Evolutionary conservation across 1,140 invertebrate genomes (phyloP).

Genomic region (Propsilocerus akamusi): DNA sequence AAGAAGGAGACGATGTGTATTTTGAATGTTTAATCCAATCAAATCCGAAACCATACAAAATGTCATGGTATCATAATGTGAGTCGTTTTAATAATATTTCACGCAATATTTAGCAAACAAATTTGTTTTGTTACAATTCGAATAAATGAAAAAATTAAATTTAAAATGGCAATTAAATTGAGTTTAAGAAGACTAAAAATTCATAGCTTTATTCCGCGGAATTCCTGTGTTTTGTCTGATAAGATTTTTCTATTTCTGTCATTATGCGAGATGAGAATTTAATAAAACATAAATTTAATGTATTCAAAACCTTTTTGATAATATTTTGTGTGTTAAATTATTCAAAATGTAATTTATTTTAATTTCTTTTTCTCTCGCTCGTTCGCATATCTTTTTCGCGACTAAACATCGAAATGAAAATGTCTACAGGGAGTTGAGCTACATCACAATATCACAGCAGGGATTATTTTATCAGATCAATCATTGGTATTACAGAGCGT

Average conservation of each 20-base stretch:
- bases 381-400: too few species aligned
- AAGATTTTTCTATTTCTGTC: too few species aligned
- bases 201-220: too few species aligned
- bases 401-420: too few species aligned
- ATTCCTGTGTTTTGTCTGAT: too few species aligned
- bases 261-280: too few species aligned
- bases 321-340: too few species aligned
- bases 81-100: constrained; percentile 24
- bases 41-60: constrained; percentile 60
- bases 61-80: constrained; percentile 72
- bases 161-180: not conserved
- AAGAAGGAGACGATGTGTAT: constrained; percentile 68
- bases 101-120: not conserved
- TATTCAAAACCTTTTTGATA: too few species aligned
- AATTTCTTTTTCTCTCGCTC: not conserved
- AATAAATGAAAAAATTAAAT: too few species aligned
- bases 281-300: too few species aligned
- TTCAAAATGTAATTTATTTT: too few species aligned
- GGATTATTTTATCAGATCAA: constrained; percentile 62
- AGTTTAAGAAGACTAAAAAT: too few species aligned
- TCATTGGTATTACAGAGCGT: constrained; percentile 67
- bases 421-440: constrained; percentile 45
- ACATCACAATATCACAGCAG: constrained; percentile 53
- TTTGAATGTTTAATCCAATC: constrained; percentile 61
- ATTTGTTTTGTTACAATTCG: not conserved